These are phyloP conservation scores for Habroteleia sp. DNA, from an alignment of 2,888 invertebrate species.

Conservation along the genomic window DNA sequence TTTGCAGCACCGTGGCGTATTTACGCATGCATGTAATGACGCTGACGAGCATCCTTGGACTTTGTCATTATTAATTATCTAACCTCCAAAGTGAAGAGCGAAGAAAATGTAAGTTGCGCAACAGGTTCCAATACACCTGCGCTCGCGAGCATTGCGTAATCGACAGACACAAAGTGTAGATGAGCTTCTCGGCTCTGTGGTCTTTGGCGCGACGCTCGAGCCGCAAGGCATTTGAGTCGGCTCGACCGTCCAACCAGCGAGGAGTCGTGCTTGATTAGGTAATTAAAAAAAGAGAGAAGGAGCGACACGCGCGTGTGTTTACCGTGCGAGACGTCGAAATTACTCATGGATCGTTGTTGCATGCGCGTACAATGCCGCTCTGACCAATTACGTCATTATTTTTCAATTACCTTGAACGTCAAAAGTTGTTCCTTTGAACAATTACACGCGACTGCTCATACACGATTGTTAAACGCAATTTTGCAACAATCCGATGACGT, in stretches of 20 bases:
- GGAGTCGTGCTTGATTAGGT: constrained; percentile 46
- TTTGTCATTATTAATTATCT: constrained; percentile 79
- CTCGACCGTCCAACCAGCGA: constrained; percentile 10
- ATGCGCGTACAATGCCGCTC: constrained; percentile 49
- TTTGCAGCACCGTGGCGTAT: constrained; percentile 21
- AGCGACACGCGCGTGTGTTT: constrained; percentile 19
- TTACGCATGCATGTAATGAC: constrained; percentile 60
- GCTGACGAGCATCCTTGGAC: constrained; percentile 76
- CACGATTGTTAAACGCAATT: constrained; percentile 48
- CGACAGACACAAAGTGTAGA: constrained; percentile 50
- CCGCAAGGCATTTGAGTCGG: constrained; percentile 30
- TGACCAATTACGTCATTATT: constrained; percentile 62
- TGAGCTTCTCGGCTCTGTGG: constrained; percentile 33
- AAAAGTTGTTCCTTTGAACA: constrained; percentile 54
- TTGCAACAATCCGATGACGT: constrained; percentile 37
- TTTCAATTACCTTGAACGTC: constrained; percentile 62
- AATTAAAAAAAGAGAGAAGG: constrained; percentile 52
- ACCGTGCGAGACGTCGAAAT: constrained; percentile 51
- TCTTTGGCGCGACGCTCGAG: constrained; percentile 24
- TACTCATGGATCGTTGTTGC: constrained; percentile 53
- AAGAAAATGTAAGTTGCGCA: constrained; percentile 78
- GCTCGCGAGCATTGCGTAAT: constrained; percentile 72
- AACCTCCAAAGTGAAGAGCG: constrained; percentile 78
- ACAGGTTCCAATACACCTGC: constrained; percentile 76
- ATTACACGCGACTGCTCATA: constrained; percentile 52